Evolutionary conservation across 2,113 vertebrate species (phyloP).

Genomic region (Charadrius vociferus): DNA sequence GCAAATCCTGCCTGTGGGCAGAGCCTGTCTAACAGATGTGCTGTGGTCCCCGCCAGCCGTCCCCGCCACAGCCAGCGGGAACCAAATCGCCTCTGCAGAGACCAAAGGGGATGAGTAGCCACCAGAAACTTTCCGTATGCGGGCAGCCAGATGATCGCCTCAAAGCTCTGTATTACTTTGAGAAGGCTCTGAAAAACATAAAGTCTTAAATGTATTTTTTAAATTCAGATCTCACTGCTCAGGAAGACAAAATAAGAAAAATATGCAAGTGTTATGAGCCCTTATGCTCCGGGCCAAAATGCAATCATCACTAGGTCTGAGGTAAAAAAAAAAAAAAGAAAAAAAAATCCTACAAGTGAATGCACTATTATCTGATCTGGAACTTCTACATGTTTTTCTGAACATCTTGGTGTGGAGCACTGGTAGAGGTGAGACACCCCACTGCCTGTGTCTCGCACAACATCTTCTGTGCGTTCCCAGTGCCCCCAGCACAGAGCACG

Average conservation of each 20-base stretch:
- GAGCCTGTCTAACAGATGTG: background rate
- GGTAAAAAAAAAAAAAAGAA: background rate
- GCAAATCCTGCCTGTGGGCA: background rate
- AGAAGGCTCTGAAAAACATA: background rate
- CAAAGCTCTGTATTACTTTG: background rate
- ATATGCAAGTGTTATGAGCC: accelerated
- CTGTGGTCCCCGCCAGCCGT: background rate
- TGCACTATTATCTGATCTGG: background rate
- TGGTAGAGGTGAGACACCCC: background rate
- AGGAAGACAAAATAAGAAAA: background rate
- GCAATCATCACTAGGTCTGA: no score
- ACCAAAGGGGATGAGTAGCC: background rate
- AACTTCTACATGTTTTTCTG: background rate
- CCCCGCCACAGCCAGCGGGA: background rate
- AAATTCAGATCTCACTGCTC: background rate
- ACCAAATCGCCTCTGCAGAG: accelerated
- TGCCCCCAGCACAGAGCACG: background rate
- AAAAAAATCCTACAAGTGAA: background rate
- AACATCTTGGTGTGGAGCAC: background rate
- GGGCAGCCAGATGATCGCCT: background rate
- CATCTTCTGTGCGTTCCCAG: background rate
- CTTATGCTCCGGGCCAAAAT: background rate
- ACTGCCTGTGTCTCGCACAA: accelerated
- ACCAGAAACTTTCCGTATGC: background rate
- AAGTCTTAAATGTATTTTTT: background rate